Evolutionary conservation across 1,140 invertebrate species (phyloP).

Genomic region (Lycorma delicatula): DNA sequence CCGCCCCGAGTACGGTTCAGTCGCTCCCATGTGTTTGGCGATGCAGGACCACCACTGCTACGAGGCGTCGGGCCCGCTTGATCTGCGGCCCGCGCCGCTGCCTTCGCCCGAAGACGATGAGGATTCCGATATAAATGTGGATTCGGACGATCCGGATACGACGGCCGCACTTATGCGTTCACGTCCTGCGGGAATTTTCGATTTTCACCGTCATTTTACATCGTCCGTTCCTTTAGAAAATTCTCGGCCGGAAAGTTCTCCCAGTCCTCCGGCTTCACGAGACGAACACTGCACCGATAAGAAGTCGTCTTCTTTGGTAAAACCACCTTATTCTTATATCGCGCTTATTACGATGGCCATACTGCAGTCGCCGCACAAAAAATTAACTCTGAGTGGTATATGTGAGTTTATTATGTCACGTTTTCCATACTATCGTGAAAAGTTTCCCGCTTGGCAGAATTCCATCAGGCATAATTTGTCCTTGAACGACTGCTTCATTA

Average conservation of each 20-base stretch:
- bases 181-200: not conserved
- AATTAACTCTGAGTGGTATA: slow-evolving; percentile 92
- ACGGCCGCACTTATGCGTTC: slow-evolving; percentile 6
- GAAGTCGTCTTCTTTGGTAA: slow-evolving; percentile 43
- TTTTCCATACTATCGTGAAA: slow-evolving; percentile 93
- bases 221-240: not conserved
- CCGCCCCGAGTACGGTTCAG: not conserved
- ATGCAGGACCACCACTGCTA: slow-evolving; percentile 27
- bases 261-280: not conserved
- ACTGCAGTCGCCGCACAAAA: slow-evolving; percentile 92
- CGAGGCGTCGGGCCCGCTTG: slow-evolving; percentile 18
- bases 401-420: slow-evolving; percentile 99
- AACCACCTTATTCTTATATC: slow-evolving; percentile 97
- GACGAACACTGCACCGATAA: slow-evolving; percentile 16
- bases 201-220: slow-evolving; percentile 20
- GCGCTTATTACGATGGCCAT: slow-evolving; percentile 98
- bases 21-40: slow-evolving; percentile 26
- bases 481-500: slow-evolving; percentile 98
- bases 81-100: slow-evolving; percentile 18
- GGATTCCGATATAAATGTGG: slow-evolving; percentile 32
- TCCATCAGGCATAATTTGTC: slow-evolving; percentile 95
- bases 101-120: slow-evolving; percentile 20
- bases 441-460: slow-evolving; percentile 95
- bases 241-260: not conserved
- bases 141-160: slow-evolving; percentile 27